Conservation (phyloP, 1,140 invertebrate genomes). For the Hylyphantes graminicola region DNA sequence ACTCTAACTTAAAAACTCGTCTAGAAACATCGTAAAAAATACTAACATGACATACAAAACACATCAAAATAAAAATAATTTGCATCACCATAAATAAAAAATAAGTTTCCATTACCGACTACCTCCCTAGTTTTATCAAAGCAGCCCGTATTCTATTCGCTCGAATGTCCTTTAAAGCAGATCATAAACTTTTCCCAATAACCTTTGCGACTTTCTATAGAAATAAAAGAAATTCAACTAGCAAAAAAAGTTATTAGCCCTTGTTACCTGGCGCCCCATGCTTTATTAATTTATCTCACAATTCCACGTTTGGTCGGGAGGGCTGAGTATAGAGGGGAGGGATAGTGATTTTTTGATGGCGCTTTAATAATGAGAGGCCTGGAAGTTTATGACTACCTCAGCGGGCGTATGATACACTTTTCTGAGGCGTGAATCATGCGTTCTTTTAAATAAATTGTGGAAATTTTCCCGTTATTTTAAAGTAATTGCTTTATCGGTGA, state of each 20-base stretch:
- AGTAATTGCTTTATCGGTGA: too few relatives aligned
- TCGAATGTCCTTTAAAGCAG: background rate
- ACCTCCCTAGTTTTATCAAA: too few relatives aligned
- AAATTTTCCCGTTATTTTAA: too few relatives aligned
- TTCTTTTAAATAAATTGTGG: too few relatives aligned
- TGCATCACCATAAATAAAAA: too few relatives aligned
- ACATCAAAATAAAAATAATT: too few relatives aligned
- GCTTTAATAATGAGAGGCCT: constrained; percentile 20
- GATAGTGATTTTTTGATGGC: constrained; percentile 18
- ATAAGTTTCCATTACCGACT: too few relatives aligned
- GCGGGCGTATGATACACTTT: constrained; percentile 20
- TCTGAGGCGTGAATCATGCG: background rate
- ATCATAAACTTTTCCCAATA: background rate
- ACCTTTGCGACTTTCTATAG: background rate
- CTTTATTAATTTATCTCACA: constrained; percentile 26
- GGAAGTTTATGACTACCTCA: constrained; percentile 13
- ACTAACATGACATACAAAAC: too few relatives aligned
- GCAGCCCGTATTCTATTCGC: too few relatives aligned
- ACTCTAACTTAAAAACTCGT: too few relatives aligned
- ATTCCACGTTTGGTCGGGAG: background rate
- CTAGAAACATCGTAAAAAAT: too few relatives aligned
- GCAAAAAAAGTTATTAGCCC: constrained; percentile 23
- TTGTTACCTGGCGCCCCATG: background rate
- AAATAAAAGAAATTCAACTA: background rate
- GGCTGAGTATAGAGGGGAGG: background rate